Conservation (phyloP, 2,797 vertebrate species). For the Rhynchotus rufescens region DNA sequence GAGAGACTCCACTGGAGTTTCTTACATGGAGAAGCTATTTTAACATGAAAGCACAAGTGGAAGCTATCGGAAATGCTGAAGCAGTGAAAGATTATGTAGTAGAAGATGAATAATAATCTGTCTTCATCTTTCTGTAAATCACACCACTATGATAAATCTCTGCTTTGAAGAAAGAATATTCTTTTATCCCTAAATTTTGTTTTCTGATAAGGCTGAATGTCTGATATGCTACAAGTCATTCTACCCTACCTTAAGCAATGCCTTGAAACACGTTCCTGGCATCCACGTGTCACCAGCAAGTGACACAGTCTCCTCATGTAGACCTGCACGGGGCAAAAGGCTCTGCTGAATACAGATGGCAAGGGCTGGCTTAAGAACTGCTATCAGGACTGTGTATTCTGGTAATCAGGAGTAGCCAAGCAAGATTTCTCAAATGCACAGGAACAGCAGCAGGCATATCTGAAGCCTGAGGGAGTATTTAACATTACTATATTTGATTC, state of each 20-base stretch:
- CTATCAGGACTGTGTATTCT: background rate
- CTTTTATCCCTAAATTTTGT: background rate
- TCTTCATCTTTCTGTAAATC: background rate
- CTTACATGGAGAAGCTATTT: background rate
- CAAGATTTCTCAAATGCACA: background rate
- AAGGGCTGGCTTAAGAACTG: background rate
- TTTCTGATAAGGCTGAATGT: background rate
- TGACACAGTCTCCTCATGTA: background rate
- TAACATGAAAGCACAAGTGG: background rate
- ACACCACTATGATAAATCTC: background rate
- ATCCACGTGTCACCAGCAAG: background rate
- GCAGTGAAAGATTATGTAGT: background rate
- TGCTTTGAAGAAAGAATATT: background rate
- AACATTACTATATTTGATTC: background rate
- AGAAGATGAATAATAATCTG: background rate
- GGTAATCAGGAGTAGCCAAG: background rate
- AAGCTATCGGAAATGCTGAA: background rate
- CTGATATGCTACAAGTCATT: background rate
- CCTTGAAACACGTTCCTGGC: background rate
- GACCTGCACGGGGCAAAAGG: background rate
- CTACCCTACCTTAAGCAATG: background rate
- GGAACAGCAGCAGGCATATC: background rate
- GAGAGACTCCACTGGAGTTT: background rate
- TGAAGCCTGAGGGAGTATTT: background rate
- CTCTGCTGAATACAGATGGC: background rate